A percentile compares a stretch with the other conserved stretches of the same genome.
These are phyloP conservation scores for Betta splendens DNA, from an alignment of 2,797 vertebrate genomes.

Conservation along the genomic window DNA sequence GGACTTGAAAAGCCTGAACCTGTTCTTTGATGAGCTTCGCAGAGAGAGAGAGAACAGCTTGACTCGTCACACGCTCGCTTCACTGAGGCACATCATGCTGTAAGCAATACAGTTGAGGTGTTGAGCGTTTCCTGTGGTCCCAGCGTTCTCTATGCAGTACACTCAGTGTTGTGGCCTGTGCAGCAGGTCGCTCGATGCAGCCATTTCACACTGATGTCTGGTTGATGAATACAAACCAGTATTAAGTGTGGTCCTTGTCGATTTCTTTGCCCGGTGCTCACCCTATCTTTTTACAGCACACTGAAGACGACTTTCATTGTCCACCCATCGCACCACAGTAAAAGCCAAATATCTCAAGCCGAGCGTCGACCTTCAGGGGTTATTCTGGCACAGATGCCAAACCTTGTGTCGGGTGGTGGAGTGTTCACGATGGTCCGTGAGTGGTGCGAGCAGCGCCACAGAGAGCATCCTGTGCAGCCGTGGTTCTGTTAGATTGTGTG, in stretches of 20 bases:
- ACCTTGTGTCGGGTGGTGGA: constrained; percentile 41
- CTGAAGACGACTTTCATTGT: neutral
- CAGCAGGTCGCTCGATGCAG: constrained; percentile 47
- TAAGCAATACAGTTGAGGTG: constrained; percentile 64
- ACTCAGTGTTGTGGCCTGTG: constrained; percentile 59
- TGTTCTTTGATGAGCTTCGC: constrained; percentile 1
- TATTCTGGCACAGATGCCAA: constrained; percentile 1
- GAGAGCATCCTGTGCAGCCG: constrained; percentile 33
- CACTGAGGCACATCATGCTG: constrained; percentile 27
- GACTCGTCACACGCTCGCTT: constrained; percentile 13
- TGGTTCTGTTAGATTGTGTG: constrained; percentile 16
- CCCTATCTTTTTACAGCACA: constrained; percentile 12
- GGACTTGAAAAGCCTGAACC: neutral
- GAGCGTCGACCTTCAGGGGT: neutral
- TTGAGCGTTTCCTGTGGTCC: constrained; percentile 59
- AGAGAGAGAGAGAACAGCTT: neutral
- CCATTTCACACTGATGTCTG: constrained; percentile 47
- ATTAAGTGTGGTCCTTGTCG: constrained; percentile 22
- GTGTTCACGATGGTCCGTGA: constrained; percentile 33
- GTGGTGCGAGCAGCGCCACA: constrained; percentile 52
- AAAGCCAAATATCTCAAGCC: constrained; percentile 47
- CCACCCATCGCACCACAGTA: constrained; percentile 15
- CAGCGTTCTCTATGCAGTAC: constrained; percentile 81
- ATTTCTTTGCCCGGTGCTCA: constrained; percentile 8
- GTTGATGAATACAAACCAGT: constrained; percentile 44